Conservation (phyloP, 2,888 invertebrate genomes). For the Eutolmus rufibarbis region DNA sequence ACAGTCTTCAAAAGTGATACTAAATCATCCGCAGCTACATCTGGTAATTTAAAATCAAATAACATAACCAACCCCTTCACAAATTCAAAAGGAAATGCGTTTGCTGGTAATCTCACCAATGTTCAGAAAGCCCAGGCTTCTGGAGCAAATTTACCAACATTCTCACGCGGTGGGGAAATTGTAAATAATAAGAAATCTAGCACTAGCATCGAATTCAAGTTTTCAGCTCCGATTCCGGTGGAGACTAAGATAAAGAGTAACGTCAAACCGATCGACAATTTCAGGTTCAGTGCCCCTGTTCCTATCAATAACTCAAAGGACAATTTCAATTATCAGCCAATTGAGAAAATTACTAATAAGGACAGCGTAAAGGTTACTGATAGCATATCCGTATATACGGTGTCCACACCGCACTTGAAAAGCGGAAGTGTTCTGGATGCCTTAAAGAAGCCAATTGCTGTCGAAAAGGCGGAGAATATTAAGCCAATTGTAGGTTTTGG, state of each 20-base stretch:
- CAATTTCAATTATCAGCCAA: slow-evolving; percentile 56
- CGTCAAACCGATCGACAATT: slow-evolving; percentile 65
- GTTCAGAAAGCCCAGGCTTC: not conserved
- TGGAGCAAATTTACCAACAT: not conserved
- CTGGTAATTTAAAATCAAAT: not conserved
- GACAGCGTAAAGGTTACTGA: not conserved
- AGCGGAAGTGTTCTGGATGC: slow-evolving; percentile 63
- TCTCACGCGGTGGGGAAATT: not conserved
- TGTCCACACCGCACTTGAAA: slow-evolving; percentile 55
- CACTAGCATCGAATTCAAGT: slow-evolving; percentile 55
- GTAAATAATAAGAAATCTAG: slow-evolving; percentile 6
- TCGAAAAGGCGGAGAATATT: slow-evolving; percentile 28
- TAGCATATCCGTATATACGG: not conserved
- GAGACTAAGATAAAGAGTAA: slow-evolving; percentile 56
- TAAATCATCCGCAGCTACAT: not conserved
- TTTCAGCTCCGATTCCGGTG: slow-evolving; percentile 64
- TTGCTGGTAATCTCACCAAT: not conserved
- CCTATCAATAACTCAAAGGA: slow-evolving; percentile 52
- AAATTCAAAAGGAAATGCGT: not conserved
- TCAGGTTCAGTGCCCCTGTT: slow-evolving; percentile 68
- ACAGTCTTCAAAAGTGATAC: not conserved
- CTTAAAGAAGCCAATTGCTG: slow-evolving; percentile 49
- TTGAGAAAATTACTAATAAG: not conserved
- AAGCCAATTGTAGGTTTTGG: slow-evolving; percentile 51
- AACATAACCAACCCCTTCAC: not conserved